Evolutionary conservation across 2,888 invertebrate genomes (phyloP), one percentile per base, ranked within the genome.

Genomic region (Ecliptopera silaceata): DNA sequence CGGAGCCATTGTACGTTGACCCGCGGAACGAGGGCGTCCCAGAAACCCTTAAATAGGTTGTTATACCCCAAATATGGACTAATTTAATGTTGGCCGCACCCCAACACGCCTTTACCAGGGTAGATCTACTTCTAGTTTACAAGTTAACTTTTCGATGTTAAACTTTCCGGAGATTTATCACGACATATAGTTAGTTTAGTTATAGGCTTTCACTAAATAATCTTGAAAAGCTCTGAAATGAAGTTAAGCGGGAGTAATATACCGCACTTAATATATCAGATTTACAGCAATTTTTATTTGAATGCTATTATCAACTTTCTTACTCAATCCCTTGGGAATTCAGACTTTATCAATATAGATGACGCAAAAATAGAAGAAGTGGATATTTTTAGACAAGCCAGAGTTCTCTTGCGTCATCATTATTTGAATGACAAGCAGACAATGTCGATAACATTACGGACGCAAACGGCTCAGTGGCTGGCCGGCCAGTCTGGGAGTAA

Each of bases 41-140:
- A 77, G 70, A 75, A 77, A 75, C 71, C 74, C 66, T 63, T 55
- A 70, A 72, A 74, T 70, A 72, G 68, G 70, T 68, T 71, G 66
- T 70, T 71, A 69, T 64, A 70, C 57, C 39, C 43, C 32, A 38
- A 57, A 57, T 54, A 41, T 49, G 29, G 31, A n/a, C 32, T 55
- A 59, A 65, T 65, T 71, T 69, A 70, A 70, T 71, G 70, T 72
- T 67, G 54, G 74, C 72, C 78, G 69, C 78, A 71, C 80, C 78
- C 75, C 63, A 63, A 64, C 54, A 56, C 54, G 55, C 53, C 53
- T 46, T 46, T 51, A 61, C 34, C 36, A 48, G 64, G 64, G 56
- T 69, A 65, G 60, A 67, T 66, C 65, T 57, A 66, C 53, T 54
- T 61, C 59, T 46, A 64, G 47, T 59, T 65, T 31, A 29, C 26